phyloP scores from a whole-genome alignment of 2,888 invertebrate species.

The Keiferia lycopersicella region DNA sequence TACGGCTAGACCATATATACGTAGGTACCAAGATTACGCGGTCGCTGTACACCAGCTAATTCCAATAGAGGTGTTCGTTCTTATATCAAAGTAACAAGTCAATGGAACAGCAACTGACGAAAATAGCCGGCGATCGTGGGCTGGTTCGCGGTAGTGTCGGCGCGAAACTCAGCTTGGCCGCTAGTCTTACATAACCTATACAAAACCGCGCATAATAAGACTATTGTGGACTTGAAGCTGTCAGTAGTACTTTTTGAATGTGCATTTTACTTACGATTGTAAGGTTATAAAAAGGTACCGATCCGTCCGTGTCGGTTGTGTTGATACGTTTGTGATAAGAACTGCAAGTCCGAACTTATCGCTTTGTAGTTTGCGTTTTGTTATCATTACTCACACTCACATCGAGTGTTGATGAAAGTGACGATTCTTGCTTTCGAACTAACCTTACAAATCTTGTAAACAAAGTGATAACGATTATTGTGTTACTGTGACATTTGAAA shows the following conservation, averaged over 20 bases:
- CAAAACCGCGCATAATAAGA: conserved; percentile 48
- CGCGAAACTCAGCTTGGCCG: conserved; percentile 53
- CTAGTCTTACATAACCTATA: conserved; percentile 56
- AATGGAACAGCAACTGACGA: conserved; percentile 38
- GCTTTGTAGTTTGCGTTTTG: background rate
- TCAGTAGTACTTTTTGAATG: conserved; percentile 56
- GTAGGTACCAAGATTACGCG: conserved; percentile 19
- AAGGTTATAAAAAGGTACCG: conserved; percentile 50
- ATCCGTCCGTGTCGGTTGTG: conserved; percentile 41
- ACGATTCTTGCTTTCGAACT: background rate
- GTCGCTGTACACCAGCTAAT: conserved; percentile 1
- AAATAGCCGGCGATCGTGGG: conserved; percentile 62
- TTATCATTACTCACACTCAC: background rate
- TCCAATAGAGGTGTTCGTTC: conserved; percentile 14
- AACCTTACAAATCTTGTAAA: background rate
- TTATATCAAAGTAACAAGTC: background rate
- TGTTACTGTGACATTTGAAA: too few relatives aligned
- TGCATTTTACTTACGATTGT: conserved; percentile 50
- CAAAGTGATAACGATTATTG: background rate
- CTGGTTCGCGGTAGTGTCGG: conserved; percentile 53
- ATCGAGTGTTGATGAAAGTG: background rate
- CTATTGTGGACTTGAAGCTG: conserved; percentile 57
- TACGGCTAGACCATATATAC: background rate
- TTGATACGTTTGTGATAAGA: conserved; percentile 69
- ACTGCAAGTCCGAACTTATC: conserved; percentile 42